Evolutionary conservation across 1,140 invertebrate species (phyloP), one percentile per base, ranked within the genome.

Genomic region (Papilio helenus): DNA sequence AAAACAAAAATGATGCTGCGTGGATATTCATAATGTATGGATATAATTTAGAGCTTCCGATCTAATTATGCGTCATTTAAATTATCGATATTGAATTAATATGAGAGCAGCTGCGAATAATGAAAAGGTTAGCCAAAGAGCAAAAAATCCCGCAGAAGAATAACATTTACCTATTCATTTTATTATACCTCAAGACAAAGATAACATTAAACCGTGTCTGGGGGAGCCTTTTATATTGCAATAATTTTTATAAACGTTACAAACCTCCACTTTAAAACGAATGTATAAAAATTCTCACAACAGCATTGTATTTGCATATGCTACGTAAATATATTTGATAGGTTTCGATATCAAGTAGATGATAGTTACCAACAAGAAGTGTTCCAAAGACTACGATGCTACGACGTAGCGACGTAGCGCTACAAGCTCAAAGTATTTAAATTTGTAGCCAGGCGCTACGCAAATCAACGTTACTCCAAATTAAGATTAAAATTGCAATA

Each of bases 21-120:
- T 20, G n/a, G 51, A 20, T 55, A 55, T n/a, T 49, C 4, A 20
- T 18, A 29, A 76, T 76, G 73, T 49, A 58, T 29, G 29, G 23
- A 55, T 34, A 55, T 76, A 76, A 51, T 42, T 23, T 34, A 58
- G 49, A 14, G 9, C 20, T 44, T 34, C 73, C 74, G n/a, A 77
- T 65, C 58, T 82, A 82, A 82, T 82, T 82, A 82, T 82, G 79
- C 79, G 71, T 78, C 76, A 79, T 82, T 82, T 82, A 82, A 82
- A 82, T 79, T 80, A 80, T 72, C 76, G 68, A 82, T 82, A 82
- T 73, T 58, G 72, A 77, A 77, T 77, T 77, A 76, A 76, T 76
- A 65, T 79, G 65, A 79, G 74, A 79, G 55, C 82, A 49, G 29
- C 82, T 81, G 80, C 79, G 73, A 71, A 58, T 83, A 83, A 83